These are phyloP conservation scores for Parazoanthus darwini DNA, from an alignment of 92 coral and sea anemone genomes.

Conservation along the genomic window DNA sequence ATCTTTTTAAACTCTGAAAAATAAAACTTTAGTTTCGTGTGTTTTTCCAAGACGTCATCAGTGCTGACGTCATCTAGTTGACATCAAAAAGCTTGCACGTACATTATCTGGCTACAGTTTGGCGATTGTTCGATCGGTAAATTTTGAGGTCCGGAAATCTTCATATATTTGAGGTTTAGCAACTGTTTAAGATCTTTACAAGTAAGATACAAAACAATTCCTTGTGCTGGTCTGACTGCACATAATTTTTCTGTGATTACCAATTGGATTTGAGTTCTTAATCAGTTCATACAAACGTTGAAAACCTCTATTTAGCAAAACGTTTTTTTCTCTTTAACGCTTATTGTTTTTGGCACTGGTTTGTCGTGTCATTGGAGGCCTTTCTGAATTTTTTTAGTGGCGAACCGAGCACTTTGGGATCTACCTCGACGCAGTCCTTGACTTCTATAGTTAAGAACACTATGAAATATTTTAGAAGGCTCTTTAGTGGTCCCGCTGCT, in stretches of 20 bases:
- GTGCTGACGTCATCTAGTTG: no score
- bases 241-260: not conserved
- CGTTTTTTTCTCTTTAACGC: not conserved
- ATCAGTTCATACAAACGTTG: not conserved
- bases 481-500: not conserved
- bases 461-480: not conserved
- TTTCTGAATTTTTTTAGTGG: no score
- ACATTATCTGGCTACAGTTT: no score
- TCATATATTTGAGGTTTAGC: no score
- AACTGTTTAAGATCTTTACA: no score
- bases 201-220: not conserved
- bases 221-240: not conserved
- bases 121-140: no score
- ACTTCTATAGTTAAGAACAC: not conserved
- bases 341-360: not conserved
- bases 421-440: not conserved
- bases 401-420: not conserved
- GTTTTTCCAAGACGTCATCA: no score
- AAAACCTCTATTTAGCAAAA: not conserved
- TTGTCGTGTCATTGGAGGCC: no score
- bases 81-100: no score
- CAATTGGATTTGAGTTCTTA: not conserved
- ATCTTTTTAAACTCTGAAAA: no score
- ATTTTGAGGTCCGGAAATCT: no score
- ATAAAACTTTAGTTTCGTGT: no score